Conservation (phyloP, 92 coral and sea anemone species). For the Meandrina meandrites region DNA sequence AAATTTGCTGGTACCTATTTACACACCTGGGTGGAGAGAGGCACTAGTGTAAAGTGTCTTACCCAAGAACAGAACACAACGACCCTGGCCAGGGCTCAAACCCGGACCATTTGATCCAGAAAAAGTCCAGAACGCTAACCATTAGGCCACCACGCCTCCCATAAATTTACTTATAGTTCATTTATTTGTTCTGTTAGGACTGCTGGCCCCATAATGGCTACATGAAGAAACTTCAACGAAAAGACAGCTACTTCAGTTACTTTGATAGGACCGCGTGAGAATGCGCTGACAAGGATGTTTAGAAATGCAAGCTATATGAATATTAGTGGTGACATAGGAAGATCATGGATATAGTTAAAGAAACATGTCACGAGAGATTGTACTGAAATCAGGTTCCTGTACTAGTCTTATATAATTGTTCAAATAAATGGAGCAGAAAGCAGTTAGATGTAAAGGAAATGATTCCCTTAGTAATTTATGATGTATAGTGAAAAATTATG, state of each 20-base stretch:
- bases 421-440: not conserved
- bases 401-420: not conserved
- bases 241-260: slow-evolving; percentile 89
- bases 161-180: too few species aligned
- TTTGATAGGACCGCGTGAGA: slow-evolving; percentile 89
- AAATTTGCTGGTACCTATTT: too few species aligned
- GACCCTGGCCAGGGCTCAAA: too few species aligned
- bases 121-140: too few species aligned
- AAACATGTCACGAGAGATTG: not conserved
- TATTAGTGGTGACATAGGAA: slow-evolving; percentile 56
- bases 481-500: not conserved
- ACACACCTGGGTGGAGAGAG: too few species aligned
- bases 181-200: slow-evolving; percentile 50
- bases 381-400: not conserved
- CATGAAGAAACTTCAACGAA: slow-evolving; percentile 92
- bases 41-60: too few species aligned
- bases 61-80: too few species aligned
- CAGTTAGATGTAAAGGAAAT: not conserved
- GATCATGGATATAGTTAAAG: not conserved
- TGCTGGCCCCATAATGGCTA: slow-evolving; percentile 98
- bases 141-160: too few species aligned
- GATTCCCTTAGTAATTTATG: not conserved
- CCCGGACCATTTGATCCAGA: too few species aligned
- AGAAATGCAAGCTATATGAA: slow-evolving; percentile 88
- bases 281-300: slow-evolving; percentile 92